Evolutionary conservation across 1,140 invertebrate genomes (phyloP).

Genomic region (Popillia japonica): DNA sequence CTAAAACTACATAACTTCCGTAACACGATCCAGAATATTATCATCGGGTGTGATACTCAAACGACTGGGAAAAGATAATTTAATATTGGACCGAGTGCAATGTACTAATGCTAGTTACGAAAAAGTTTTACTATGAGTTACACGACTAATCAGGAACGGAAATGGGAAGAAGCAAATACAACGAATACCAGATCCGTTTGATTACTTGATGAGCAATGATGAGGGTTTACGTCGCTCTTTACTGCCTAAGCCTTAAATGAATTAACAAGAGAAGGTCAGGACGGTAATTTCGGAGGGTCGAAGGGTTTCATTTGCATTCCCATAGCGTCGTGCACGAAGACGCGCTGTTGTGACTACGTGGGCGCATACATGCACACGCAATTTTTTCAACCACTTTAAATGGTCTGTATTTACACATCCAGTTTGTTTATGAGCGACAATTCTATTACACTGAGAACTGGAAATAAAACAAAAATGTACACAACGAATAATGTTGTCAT

Average conservation of each 20-base stretch:
- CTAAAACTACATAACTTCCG: too few species aligned
- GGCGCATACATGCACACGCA: neutral
- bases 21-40: too few species aligned
- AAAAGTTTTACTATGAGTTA: neutral
- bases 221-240: constrained; percentile 15
- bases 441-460: neutral
- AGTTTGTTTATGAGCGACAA: constrained; percentile 9
- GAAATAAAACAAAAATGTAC: neutral
- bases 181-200: constrained; percentile 7
- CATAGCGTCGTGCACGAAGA: neutral
- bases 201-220: constrained; percentile 33
- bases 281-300: neutral
- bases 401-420: neutral
- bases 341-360: neutral
- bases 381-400: neutral
- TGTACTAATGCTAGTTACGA: neutral
- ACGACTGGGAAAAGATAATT: neutral
- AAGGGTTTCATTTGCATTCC: constrained; percentile 21
- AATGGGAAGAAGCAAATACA: neutral
- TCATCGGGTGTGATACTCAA: too few species aligned
- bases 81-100: neutral
- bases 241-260: neutral
- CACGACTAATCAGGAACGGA: constrained; percentile 18
- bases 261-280: constrained; percentile 16
- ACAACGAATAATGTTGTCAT: neutral